These are phyloP conservation scores for Cryptoprocta ferox DNA, from an alignment of 2,797 vertebrate species.

Conservation along the genomic window DNA sequence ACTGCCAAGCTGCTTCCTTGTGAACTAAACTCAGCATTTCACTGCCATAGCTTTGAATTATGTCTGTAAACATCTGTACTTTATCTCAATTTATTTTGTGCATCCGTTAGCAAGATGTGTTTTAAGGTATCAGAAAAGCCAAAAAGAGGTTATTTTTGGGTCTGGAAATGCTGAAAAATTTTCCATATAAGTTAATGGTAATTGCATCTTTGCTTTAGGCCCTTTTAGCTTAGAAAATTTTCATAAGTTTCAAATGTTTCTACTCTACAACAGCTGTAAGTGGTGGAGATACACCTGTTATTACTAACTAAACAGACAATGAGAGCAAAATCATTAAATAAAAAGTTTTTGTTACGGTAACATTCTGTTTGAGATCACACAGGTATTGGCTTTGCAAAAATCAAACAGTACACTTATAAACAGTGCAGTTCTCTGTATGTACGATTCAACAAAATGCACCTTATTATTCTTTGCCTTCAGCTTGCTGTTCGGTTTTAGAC, in stretches of 20 bases:
- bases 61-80: background rate
- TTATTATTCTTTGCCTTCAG: background rate
- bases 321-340: background rate
- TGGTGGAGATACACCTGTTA: background rate
- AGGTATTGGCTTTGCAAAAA: slow-evolving; percentile 3
- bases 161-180: background rate
- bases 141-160: background rate
- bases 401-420: background rate
- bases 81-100: background rate
- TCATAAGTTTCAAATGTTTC: background rate
- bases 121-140: background rate
- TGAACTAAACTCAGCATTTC: background rate
- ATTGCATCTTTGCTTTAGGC: background rate
- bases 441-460: slow-evolving; percentile 35
- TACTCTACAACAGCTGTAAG: background rate
- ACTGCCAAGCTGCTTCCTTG: background rate
- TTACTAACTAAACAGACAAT: slow-evolving; percentile 26
- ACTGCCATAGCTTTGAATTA: background rate
- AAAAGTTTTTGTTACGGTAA: background rate
- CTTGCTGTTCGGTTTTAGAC: background rate
- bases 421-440: background rate
- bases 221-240: background rate
- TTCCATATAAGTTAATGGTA: background rate
- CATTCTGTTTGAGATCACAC: background rate
- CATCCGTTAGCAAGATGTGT: background rate